phyloP scores from a whole-genome alignment of 2,797 vertebrate species.

The Hydrolagus colliei region DNA sequence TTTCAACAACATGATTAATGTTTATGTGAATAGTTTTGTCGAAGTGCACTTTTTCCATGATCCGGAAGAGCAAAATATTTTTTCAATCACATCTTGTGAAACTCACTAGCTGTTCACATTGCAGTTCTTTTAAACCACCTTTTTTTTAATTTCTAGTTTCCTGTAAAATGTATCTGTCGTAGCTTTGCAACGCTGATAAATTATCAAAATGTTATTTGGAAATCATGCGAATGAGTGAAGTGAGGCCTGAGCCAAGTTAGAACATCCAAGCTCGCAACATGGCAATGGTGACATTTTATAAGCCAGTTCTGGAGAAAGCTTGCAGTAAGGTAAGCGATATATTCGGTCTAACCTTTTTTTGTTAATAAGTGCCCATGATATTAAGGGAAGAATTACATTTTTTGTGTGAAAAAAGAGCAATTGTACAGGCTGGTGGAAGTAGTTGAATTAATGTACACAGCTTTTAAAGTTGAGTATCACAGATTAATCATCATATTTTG shows the following conservation, averaged over 20 bases:
- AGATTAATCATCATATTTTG: neutral
- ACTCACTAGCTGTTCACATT: neutral
- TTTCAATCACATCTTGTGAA: neutral
- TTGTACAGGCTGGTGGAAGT: neutral
- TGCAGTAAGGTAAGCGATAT: neutral
- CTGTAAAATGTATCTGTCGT: neutral
- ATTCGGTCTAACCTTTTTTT: neutral
- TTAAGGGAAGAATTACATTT: no score
- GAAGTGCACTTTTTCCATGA: neutral
- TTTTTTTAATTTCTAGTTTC: slow-evolving; percentile 2
- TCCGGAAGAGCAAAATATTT: neutral
- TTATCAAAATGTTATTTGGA: neutral
- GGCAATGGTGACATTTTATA: neutral
- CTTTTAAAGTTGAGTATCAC: neutral
- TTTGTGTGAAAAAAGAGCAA: no score
- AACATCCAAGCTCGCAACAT: neutral
- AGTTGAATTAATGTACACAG: neutral
- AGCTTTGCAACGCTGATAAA: neutral
- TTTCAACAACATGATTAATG: slow-evolving; percentile 14
- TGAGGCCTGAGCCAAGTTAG: neutral
- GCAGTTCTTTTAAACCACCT: neutral
- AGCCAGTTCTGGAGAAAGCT: neutral
- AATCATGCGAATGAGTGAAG: neutral
- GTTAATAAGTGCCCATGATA: no score
- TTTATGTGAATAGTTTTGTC: neutral